Percentiles rank a stretch among this genome's conserved stretches.
These are phyloP conservation scores for Epistrophella euchroma DNA, from an alignment of 2,888 invertebrate genomes.

Conservation along the genomic window DNA sequence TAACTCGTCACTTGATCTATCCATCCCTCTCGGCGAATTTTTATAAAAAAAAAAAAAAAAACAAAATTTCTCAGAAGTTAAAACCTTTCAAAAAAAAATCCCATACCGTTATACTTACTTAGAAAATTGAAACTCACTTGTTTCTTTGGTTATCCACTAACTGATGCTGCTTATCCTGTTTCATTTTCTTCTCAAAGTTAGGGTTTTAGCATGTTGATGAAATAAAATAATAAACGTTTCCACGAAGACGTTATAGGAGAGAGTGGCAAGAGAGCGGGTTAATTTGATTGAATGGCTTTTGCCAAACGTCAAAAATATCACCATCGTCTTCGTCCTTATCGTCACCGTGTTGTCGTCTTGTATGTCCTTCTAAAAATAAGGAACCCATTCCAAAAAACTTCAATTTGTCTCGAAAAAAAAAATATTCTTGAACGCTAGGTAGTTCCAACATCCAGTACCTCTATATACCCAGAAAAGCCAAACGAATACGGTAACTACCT, in stretches of 20 bases:
- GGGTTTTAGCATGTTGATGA: constrained; percentile 33
- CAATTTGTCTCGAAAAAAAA: constrained; percentile 52
- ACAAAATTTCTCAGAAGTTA: too few relatives aligned
- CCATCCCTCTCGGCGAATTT: too few relatives aligned
- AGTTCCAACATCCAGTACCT: constrained; percentile 19
- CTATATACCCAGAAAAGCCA: not conserved
- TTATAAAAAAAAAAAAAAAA: too few relatives aligned
- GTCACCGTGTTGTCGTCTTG: not conserved
- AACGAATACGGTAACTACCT: constrained; percentile 42
- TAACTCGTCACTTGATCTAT: too few relatives aligned
- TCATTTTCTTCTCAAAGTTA: constrained; percentile 12
- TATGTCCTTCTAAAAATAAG: not conserved
- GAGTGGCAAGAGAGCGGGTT: constrained; percentile 3
- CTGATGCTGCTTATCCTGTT: constrained; percentile 67
- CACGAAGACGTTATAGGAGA: not conserved
- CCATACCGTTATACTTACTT: not conserved
- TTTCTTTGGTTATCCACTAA: constrained; percentile 66
- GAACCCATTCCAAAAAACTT: constrained; percentile 52
- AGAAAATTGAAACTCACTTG: constrained; percentile 55
- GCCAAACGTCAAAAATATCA: constrained; percentile 52
- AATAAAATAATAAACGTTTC: constrained; percentile 59
- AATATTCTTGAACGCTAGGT: constrained; percentile 29
- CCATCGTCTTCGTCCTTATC: constrained; percentile 23
- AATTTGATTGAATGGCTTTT: constrained; percentile 69
- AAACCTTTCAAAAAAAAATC: not conserved